These are phyloP conservation scores for Ammospiza caudacuta DNA, from an alignment of 2,113 vertebrate genomes.

Conservation along the genomic window DNA sequence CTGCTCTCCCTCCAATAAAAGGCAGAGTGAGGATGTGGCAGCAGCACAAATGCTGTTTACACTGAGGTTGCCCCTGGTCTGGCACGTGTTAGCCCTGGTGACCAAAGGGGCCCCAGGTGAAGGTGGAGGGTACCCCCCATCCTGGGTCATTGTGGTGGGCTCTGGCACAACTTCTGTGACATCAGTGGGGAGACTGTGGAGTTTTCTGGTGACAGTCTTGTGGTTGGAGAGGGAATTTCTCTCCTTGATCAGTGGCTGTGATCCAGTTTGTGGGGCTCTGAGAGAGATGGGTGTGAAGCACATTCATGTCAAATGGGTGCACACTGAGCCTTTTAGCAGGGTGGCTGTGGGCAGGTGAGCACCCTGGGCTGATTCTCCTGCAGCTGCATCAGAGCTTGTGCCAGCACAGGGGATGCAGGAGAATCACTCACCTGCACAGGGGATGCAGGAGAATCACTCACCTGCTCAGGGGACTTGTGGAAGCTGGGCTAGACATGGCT, in stretches of 20 bases:
- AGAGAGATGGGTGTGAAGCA: neutral
- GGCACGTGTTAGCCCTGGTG: neutral
- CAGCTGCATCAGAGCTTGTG: neutral
- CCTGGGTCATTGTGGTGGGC: neutral
- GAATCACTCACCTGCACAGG: neutral
- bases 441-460: neutral
- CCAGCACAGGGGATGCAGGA: neutral
- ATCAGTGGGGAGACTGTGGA: neutral
- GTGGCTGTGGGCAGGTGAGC: neutral
- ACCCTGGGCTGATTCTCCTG: neutral
- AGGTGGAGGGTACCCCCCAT: neutral
- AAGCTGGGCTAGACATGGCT: neutral
- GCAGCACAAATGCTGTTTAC: neutral
- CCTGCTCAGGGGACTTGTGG: neutral
- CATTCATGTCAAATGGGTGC: accelerated
- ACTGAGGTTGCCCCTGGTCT: neutral
- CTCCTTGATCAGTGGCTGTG: neutral
- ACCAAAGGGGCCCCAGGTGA: neutral
- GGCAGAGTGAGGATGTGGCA: neutral
- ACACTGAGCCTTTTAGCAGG: neutral
- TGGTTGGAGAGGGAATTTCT: neutral
- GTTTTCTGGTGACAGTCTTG: neutral
- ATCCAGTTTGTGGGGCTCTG: neutral
- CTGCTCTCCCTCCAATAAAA: neutral
- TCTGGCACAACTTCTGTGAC: neutral